Conservation (phyloP, 2,888 invertebrate species). For the Mythimna impura region DNA sequence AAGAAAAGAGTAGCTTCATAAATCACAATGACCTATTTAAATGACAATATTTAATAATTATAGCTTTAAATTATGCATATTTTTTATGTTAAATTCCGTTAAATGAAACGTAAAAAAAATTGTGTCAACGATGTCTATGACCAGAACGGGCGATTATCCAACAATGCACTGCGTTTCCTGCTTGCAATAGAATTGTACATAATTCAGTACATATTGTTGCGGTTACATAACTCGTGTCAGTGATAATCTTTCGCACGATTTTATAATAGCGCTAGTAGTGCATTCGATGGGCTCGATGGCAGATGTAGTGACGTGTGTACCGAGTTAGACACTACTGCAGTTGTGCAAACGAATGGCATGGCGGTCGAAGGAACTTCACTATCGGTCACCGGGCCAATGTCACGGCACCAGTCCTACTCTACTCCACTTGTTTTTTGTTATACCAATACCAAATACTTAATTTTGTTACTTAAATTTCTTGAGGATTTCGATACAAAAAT, state of each 20-base stretch:
- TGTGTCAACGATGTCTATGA: constrained; percentile 46
- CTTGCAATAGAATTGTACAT: constrained; percentile 55
- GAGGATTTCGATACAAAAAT: neutral
- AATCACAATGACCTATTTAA: constrained; percentile 48
- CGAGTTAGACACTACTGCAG: constrained; percentile 59
- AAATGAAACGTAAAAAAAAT: constrained; percentile 17
- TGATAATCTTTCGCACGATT: constrained; percentile 48
- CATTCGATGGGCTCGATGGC: constrained; percentile 34
- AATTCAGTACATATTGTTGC: constrained; percentile 48
- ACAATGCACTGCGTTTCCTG: constrained; percentile 53
- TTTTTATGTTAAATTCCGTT: neutral
- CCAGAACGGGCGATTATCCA: constrained; percentile 56
- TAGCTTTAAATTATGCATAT: constrained; percentile 7
- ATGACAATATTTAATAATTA: constrained; percentile 12
- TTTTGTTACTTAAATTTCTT: neutral
- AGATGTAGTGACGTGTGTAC: constrained; percentile 41
- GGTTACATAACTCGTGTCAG: constrained; percentile 51
- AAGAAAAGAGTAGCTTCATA: constrained; percentile 58
- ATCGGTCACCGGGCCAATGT: constrained; percentile 85
- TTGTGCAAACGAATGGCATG: constrained; percentile 75
- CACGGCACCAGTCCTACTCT: constrained; percentile 61
- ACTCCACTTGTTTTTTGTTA: constrained; percentile 16
- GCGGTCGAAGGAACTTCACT: constrained; percentile 66
- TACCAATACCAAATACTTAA: neutral
- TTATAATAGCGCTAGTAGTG: constrained; percentile 23